Conservation (phyloP, 2,113 vertebrate genomes). For the Aptenodytes patagonicus region DNA sequence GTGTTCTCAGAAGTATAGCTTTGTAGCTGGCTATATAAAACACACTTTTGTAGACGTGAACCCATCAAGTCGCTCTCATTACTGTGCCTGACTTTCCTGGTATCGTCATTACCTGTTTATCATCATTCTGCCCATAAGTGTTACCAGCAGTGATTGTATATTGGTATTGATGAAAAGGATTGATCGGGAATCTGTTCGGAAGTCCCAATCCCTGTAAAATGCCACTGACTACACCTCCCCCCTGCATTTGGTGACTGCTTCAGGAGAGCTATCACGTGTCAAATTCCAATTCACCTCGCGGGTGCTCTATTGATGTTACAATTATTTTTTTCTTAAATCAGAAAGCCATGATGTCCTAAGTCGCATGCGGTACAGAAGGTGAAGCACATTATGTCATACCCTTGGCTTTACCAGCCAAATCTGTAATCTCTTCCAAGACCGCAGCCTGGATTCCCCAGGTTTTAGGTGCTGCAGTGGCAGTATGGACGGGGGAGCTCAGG, state of each 20-base stretch:
- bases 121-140: neutral
- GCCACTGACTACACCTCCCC: neutral
- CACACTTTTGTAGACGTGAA: neutral
- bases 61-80: neutral
- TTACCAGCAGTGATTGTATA: neutral
- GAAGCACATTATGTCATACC: neutral
- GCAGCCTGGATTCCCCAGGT: neutral
- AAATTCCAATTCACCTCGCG: neutral
- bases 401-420: neutral
- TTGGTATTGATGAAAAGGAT: neutral
- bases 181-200: neutral
- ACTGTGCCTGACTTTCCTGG: neutral
- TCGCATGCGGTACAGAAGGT: neutral
- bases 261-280: neutral
- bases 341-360: neutral
- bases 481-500: fast-evolving
- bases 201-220: neutral
- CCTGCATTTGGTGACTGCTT: neutral
- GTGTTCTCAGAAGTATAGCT: neutral
- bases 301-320: neutral
- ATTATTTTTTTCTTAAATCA: neutral
- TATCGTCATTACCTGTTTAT: neutral
- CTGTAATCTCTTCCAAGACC: neutral
- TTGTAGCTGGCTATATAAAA: neutral
- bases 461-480: neutral